Conservation (phyloP, 2,888 invertebrate genomes). For the Epiblema foenella region DNA sequence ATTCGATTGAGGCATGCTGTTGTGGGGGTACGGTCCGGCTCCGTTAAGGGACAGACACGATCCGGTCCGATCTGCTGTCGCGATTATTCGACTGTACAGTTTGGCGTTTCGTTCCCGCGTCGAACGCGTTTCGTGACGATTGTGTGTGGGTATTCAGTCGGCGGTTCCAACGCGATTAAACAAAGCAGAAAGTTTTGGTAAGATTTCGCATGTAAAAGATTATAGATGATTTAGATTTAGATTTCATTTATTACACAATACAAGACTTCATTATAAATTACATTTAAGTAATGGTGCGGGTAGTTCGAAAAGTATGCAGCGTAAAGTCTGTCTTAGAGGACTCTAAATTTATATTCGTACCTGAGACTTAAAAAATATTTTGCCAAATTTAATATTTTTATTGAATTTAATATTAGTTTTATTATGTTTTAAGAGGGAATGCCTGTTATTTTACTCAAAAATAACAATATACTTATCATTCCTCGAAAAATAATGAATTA, state of each 20-base stretch:
- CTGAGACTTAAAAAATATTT: no score
- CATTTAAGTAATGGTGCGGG: not conserved
- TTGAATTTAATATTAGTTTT: no score
- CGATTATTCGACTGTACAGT: not conserved
- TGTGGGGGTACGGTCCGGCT: not conserved
- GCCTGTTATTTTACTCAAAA: no score
- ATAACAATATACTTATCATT: no score
- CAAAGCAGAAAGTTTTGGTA: not conserved
- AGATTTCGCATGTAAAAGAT: slow-evolving; percentile 2
- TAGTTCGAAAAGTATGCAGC: not conserved
- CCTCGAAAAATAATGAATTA: no score
- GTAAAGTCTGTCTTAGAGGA: no score
- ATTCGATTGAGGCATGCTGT: not conserved
- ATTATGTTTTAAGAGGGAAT: no score
- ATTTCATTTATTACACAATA: no score
- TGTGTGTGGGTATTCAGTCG: not conserved
- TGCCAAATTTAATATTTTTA: no score
- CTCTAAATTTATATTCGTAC: no score
- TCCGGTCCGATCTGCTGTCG: not conserved
- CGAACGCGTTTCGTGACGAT: not conserved
- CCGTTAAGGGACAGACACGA: not conserved
- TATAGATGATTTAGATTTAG: no score
- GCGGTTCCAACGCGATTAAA: not conserved
- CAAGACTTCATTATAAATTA: no score
- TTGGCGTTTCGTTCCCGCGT: not conserved